Evolutionary conservation across 2,113 vertebrate species (phyloP), one percentile per base, ranked within the genome.

Genomic region (Eubucco bourcierii): DNA sequence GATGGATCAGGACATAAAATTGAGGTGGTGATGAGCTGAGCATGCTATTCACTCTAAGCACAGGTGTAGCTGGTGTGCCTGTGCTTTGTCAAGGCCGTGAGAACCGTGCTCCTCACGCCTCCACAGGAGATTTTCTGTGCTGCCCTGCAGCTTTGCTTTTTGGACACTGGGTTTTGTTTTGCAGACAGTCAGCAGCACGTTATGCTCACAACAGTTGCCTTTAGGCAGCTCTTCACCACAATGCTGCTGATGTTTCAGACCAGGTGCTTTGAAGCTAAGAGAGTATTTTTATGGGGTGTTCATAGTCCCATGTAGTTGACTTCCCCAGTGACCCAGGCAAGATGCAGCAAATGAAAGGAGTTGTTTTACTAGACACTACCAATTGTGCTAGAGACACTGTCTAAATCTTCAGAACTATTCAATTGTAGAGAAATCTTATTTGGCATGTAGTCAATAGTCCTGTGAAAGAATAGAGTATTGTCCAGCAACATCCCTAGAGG

Each of bases 381-480:
- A 72, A 28, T 59, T 95, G 89, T 84, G 82, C 96, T 63, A 96
- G 39, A 88, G 77, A 64, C 84, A 86, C 84, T 70, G 90, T 80
- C 72, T 96, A 95, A 94, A 96, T 95, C 91, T 95, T 90, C 82
- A 88, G 44, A 90, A 95, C 92, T 88, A 89, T 93, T 94, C 31
- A 23, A 91, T 21, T 94, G 77, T 52, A 92, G 84, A 88, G 91
- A 94, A 93, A 95, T 95, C 89, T 95, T 96, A 80, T 88, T 95
- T 96, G 95, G 83, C 96, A 90, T 64, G 68, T 94, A 96, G 93
- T 96, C 95, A 95, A 95, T 95, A 97, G 76, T 67, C 29, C 29
- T 34, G 46, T 71, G 87, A 95, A 94, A 96, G 92, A 91, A 90
- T 21, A 88, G 66, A 92, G 52, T 5, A 2, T 64, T 95, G 93